Evolutionary conservation across 2,113 vertebrate species (phyloP).

Genomic region (Bubo scandiacus): DNA sequence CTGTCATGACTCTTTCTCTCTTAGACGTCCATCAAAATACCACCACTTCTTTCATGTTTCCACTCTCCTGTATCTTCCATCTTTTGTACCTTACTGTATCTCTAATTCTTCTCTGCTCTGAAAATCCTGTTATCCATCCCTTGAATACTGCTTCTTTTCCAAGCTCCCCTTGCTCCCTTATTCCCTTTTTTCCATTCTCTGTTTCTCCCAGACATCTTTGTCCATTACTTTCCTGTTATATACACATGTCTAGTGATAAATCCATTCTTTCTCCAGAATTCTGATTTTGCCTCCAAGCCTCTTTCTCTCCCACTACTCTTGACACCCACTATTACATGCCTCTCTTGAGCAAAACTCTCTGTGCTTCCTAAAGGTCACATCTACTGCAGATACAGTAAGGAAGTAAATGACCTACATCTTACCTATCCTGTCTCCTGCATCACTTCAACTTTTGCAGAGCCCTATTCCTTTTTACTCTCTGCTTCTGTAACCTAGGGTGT

Average conservation of each 20-base stretch:
- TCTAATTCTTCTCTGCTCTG: not conserved
- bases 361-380: not conserved
- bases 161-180: not conserved
- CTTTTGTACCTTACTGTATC: not conserved
- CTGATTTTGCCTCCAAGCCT: not conserved
- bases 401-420: not conserved
- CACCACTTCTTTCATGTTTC: not conserved
- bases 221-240: not conserved
- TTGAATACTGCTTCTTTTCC: not conserved
- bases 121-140: not conserved
- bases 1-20: not conserved
- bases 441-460: not conserved
- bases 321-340: not conserved
- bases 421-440: not conserved
- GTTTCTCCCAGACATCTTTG: not conserved
- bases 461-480: not conserved
- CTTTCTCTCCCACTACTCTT: not conserved
- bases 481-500: not conserved
- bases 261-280: not conserved
- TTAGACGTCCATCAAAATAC: not conserved
- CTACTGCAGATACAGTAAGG: not conserved
- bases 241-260: not conserved
- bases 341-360: not conserved
- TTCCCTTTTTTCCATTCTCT: not conserved
- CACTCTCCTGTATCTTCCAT: not conserved